Conservation (phyloP, 35 echinoderm and acorn worm genomes). For the Strongylocentrotus purpuratus region DNA sequence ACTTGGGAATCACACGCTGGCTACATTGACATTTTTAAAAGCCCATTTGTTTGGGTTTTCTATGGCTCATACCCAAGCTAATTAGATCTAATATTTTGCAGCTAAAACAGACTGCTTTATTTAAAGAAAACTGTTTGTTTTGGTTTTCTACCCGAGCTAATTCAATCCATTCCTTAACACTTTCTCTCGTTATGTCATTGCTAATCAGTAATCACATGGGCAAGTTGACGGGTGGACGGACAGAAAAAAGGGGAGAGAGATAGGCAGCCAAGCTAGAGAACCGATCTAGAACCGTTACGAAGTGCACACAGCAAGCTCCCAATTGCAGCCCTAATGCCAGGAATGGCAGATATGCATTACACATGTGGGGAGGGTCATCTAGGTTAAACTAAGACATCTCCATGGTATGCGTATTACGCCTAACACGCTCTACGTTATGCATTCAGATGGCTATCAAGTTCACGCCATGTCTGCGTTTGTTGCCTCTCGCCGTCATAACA, state of each 20-base stretch:
- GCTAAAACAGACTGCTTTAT: no score
- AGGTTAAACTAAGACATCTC: not conserved
- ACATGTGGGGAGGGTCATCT: not conserved
- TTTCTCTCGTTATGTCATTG: not conserved
- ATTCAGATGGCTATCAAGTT: not conserved
- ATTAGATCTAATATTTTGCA: no score
- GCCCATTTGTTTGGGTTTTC: no score
- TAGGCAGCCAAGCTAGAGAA: not conserved
- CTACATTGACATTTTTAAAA: no score
- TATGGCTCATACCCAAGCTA: no score
- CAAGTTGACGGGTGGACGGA: not conserved
- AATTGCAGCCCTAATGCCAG: not conserved
- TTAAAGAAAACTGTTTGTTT: no score
- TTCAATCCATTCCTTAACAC: not conserved
- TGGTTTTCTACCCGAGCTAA: not conserved
- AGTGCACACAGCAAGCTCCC: not conserved
- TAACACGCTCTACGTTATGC: not conserved
- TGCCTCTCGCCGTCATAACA: not conserved
- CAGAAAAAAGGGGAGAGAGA: no score
- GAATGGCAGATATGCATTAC: conserved; percentile 17
- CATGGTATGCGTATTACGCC: conserved; percentile 16
- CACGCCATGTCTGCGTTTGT: not conserved
- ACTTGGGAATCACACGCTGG: not conserved
- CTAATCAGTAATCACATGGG: not conserved
- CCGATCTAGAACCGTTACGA: not conserved